Evolutionary conservation across 2,797 vertebrate species (phyloP).

Genomic region (Liasis olivaceus): DNA sequence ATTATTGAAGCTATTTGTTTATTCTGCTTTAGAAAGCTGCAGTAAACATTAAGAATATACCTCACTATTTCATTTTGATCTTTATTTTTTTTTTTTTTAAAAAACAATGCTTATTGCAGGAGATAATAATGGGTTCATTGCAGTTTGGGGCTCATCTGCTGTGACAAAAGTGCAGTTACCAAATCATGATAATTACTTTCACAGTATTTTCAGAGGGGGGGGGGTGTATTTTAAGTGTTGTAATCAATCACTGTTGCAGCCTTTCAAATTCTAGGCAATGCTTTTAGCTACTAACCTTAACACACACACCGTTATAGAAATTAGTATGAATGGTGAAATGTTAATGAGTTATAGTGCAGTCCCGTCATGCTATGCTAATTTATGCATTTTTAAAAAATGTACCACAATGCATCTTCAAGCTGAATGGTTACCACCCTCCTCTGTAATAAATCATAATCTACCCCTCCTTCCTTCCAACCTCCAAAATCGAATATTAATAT

Average conservation of each 20-base stretch:
- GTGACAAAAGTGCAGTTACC: constrained; percentile 57
- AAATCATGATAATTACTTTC: constrained; percentile 63
- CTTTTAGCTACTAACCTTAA: constrained; percentile 56
- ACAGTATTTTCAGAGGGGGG: constrained; percentile 23
- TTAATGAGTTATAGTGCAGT: constrained; percentile 34
- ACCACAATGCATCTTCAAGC: constrained; percentile 53
- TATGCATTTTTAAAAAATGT: constrained; percentile 55
- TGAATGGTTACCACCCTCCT: constrained; percentile 59
- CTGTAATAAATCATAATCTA: constrained; percentile 63
- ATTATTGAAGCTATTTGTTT: not conserved
- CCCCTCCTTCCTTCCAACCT: constrained; percentile 63
- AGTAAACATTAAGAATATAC: constrained; percentile 44
- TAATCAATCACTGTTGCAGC: constrained; percentile 43
- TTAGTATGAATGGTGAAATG: constrained; percentile 55
- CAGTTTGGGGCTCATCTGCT: constrained; percentile 62
- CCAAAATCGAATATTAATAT: constrained; percentile 83
- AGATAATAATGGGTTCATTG: constrained; percentile 55
- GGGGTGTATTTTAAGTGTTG: constrained; percentile 26
- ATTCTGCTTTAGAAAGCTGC: constrained; percentile 14
- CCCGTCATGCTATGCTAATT: constrained; percentile 57
- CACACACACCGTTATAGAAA: constrained; percentile 37
- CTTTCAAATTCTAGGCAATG: constrained; percentile 56
- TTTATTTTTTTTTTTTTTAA: not conserved
- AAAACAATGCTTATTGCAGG: constrained; percentile 9
- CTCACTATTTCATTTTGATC: not conserved